Base-by-base conservation (phyloP, 2,113 vertebrate genomes). In the Fulmarus glacialis region DNA sequence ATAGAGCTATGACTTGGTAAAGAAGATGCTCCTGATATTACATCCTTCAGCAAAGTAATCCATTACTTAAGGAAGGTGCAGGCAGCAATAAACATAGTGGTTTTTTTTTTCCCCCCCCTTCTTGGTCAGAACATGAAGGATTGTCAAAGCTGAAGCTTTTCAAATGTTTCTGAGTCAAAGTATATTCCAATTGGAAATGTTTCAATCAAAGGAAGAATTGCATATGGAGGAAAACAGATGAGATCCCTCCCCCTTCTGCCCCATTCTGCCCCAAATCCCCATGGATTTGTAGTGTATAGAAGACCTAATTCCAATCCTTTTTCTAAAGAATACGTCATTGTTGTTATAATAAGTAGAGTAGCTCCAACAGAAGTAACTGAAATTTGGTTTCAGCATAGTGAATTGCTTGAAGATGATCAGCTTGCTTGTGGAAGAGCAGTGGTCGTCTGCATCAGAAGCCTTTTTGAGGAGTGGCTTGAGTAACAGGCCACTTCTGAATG, bases 1-100 rank as follows among this genome's bases (percentile, higher is more conserved):
- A 62, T 88, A 83, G 94, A 86, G 23, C 15, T 66, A 8, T 50
- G 82, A 67, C 80, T 93, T 50, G 48, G 30, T 83, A 68, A 55
- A 94, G 75, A 55, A 78, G 82, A 80, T 92, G 19, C 17, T 96
- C 32, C 75, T 95, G n/a, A 42, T 32, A 71, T 93, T 95, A 81
- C 50, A 36, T 62, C 32, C 47, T 95, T 93, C 27, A 90, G 66
- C 30, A 42, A 68, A 87, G 36, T n/a, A 75, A 82, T 89, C n/a
- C 9, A 2, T 86, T 90, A 50, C 38, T 94, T 60, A 53, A 82
- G 82, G 53, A 93, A 93, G 72, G 55, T 87, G 59, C 63, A 74
- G 71, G 55, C 82, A 92, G 36, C 38, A 75, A 70, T 82, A 92
- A 92, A 53, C 29, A 15, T 43, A 15, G 17, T 43, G 15, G 16